Conservation (phyloP, 2,113 vertebrate genomes). For the Pedionomus torquatus region DNA sequence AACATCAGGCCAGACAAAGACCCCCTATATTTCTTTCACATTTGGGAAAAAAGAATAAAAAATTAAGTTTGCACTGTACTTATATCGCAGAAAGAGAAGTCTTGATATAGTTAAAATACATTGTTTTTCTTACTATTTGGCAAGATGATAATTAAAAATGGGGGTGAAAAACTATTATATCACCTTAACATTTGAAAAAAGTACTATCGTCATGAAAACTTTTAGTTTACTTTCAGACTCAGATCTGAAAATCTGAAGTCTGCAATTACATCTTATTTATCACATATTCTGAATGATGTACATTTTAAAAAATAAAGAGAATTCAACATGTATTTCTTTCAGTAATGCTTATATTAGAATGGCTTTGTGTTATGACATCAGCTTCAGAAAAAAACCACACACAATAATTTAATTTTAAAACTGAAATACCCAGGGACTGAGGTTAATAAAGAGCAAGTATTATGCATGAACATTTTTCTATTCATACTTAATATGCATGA, state of each 20-base stretch:
- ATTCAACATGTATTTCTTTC: not conserved
- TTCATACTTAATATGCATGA: not conserved
- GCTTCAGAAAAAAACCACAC: not conserved
- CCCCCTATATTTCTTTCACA: not conserved
- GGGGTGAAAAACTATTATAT: not conserved
- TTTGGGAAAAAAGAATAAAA: not conserved
- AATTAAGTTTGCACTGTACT: rapidly evolving
- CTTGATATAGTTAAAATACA: not conserved
- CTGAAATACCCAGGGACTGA: slow-evolving; percentile 9
- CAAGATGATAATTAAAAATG: not conserved
- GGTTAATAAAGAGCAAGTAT: slow-evolving; percentile 29
- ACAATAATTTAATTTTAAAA: slow-evolving; percentile 21
- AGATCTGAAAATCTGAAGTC: not conserved
- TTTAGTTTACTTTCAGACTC: not conserved
- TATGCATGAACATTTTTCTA: not conserved
- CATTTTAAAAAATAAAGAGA: not conserved
- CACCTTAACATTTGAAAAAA: not conserved
- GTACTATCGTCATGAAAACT: not conserved
- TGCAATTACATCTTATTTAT: not conserved
- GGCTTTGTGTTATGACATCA: not conserved
- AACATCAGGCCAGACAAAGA: not conserved
- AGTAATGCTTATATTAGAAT: not conserved
- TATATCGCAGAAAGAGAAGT: not conserved
- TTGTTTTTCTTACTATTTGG: not conserved
- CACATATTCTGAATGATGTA: not conserved